Evolutionary conservation across 1,140 invertebrate genomes (phyloP).

Genomic region (Amphibalanus amphitrite): DNA sequence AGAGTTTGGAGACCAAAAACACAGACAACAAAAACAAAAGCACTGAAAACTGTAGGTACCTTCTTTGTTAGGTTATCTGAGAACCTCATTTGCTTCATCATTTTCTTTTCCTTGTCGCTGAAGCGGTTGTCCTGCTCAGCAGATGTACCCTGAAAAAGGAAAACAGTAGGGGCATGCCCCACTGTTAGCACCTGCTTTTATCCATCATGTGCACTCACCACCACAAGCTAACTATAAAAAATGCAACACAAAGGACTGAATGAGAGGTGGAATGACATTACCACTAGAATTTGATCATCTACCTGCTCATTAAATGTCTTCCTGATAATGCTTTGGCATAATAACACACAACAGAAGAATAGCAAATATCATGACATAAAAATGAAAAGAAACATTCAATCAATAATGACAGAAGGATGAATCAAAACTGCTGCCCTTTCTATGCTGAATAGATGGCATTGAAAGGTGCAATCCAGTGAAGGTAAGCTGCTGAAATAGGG

Average conservation of each 20-base stretch:
- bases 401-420: constrained; percentile 8
- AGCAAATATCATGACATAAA: too few species aligned
- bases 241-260: constrained; percentile 1
- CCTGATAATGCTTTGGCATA: too few species aligned
- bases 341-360: too few species aligned
- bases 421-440: background rate
- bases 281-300: too few species aligned
- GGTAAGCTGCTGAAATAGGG: too few species aligned
- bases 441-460: too few species aligned
- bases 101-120: constrained; percentile 97
- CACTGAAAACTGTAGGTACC: constrained; percentile 38
- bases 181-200: constrained; percentile 5
- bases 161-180: background rate
- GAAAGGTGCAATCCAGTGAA: too few species aligned
- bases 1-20: too few species aligned
- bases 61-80: constrained; percentile 73
- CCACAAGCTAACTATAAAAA: constrained; percentile 6
- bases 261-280: too few species aligned
- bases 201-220: constrained; percentile 4
- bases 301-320: too few species aligned
- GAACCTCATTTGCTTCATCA: constrained; percentile 98
- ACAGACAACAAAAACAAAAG: constrained; percentile 9
- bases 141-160: constrained; percentile 64
- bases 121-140: constrained; percentile 97
- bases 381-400: background rate